Base-by-base conservation (phyloP, 2,113 vertebrate genomes). In the Reinhardtius hippoglossoides region DNA sequence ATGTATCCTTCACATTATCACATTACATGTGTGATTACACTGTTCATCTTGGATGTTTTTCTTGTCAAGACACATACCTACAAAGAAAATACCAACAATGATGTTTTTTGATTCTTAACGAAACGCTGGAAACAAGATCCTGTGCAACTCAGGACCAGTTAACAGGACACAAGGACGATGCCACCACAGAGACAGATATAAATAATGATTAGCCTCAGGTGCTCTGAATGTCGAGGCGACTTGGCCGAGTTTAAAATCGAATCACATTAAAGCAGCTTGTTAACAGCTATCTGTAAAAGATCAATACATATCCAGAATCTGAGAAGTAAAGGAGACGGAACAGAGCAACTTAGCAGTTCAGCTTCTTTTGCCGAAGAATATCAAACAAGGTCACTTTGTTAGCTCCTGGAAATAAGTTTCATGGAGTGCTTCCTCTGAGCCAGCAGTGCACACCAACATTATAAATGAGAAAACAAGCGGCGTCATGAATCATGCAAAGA, bases 181-280 rank as follows among this genome's bases (percentile, higher is more conserved):
- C 54, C 70, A 61, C 67, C 63, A 66, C 62, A 82, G 24, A 67
- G 66, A 65, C 74, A 65, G 62, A 82, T 85, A 3, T 80, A 80
- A 67, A 76, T 88, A 91, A 87, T 70, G 82, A 90, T 87, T 66
- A 68, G 24, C 24, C 26, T 76, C 62, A 35, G 52, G 55, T 58
- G 21, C 62, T 75, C 58, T 63, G 65, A 67, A 77, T 68, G 73
- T 57, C 8, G 2, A 57, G 55, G 35, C 40, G 31, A 62, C 21
- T 58, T 14, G 20, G 37, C 18, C 27, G 78, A 70, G 26, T 74
- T 84, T 67, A 18, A 59, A 81, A 83, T 73, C 9, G 2, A 86
- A 82, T 63, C 48, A 20, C 52, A 74, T 78, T 63, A 85, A 83
- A 78, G 71, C 64, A 74, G 77, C 54, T 56, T 61, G 55, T 73